Evolutionary conservation across 2,113 vertebrate genomes (phyloP).

Genomic region (Chunga burmeisteri): DNA sequence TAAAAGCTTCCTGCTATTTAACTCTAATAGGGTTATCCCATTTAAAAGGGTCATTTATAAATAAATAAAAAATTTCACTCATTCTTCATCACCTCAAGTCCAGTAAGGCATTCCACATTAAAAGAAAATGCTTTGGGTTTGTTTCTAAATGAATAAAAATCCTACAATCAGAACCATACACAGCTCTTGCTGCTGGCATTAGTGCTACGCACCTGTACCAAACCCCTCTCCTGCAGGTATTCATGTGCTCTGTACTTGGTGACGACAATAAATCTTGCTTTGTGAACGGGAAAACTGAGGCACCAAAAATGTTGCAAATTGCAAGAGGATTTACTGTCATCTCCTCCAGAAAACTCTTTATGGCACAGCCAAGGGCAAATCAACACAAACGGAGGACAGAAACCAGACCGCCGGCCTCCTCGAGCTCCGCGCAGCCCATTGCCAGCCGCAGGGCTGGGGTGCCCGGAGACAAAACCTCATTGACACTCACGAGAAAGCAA

Average conservation of each 20-base stretch:
- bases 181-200: background rate
- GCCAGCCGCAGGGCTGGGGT: background rate
- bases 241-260: too few species aligned
- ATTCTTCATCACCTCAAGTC: background rate
- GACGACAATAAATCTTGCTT: background rate
- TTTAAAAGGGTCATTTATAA: background rate
- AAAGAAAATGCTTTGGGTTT: background rate
- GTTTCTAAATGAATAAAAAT: background rate
- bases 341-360: background rate
- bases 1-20: background rate
- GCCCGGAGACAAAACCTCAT: background rate
- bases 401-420: background rate
- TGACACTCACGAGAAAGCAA: background rate
- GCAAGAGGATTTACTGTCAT: background rate
- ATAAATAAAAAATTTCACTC: background rate
- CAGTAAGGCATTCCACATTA: background rate
- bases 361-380: background rate
- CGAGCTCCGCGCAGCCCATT: fast-evolving
- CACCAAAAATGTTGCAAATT: background rate
- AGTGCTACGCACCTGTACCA: background rate
- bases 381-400: background rate
- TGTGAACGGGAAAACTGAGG: background rate
- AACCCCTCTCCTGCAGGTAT: background rate
- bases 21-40: background rate
- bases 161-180: background rate